These are phyloP conservation scores for Sicus ferrugineus DNA, from an alignment of 2,888 invertebrate genomes.

Conservation along the genomic window DNA sequence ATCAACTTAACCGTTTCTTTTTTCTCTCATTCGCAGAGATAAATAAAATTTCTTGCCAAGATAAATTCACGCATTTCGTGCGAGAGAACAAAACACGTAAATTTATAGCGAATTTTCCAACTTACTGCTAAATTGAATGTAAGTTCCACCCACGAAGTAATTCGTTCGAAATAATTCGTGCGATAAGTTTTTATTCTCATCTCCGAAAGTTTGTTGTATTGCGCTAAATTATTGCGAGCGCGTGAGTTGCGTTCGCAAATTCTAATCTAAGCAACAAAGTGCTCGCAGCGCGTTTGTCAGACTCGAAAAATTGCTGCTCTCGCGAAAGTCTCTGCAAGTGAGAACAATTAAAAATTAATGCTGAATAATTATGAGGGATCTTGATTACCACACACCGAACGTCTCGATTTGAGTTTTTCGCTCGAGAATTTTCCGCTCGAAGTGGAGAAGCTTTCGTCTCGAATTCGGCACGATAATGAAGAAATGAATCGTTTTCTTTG, in stretches of 20 bases:
- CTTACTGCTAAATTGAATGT: background rate
- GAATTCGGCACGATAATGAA: too few species aligned
- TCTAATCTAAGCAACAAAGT: background rate
- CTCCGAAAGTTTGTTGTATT: conserved; percentile 1
- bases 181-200: conserved; percentile 18
- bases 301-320: too few species aligned
- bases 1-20: background rate
- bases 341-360: too few species aligned
- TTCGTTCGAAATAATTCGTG: background rate
- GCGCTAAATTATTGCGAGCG: conserved; percentile 47
- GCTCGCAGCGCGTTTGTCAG: too few species aligned
- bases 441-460: too few species aligned
- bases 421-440: too few species aligned
- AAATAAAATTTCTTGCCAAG: conserved; percentile 4
- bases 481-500: too few species aligned
- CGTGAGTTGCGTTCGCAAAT: conserved; percentile 39
- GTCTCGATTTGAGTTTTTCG: too few species aligned
- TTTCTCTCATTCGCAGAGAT: background rate
- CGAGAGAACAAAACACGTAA: conserved; percentile 13
- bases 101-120: conserved; percentile 7
- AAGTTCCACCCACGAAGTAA: background rate
- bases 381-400: too few species aligned
- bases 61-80: conserved; percentile 5
- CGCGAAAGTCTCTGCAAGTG: too few species aligned
- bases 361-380: too few species aligned